These are phyloP conservation scores for Sussaba pulchella DNA, from an alignment of 2,888 invertebrate species.

Conservation along the genomic window DNA sequence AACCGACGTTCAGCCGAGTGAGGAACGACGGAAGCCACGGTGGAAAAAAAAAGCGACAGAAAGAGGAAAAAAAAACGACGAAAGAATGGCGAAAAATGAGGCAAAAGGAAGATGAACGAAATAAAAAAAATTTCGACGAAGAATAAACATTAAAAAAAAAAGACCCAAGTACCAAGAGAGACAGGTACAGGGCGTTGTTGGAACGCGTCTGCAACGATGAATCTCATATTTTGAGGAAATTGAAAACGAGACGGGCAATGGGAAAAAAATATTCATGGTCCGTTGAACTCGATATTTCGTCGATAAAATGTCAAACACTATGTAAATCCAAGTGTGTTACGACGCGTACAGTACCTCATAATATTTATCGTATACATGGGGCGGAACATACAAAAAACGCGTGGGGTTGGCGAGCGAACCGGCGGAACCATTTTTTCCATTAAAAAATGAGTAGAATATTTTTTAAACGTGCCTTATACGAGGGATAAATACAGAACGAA, in stretches of 20 bases:
- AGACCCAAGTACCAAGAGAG: conserved; percentile 31
- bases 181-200: background rate
- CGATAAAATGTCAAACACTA: background rate
- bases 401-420: too few relatives aligned
- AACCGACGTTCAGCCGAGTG: conserved; percentile 58
- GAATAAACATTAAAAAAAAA: conserved; percentile 11
- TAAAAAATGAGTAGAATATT: too few relatives aligned
- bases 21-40: conserved; percentile 64
- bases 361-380: too few relatives aligned
- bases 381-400: too few relatives aligned
- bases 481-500: too few relatives aligned
- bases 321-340: background rate
- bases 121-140: conserved; percentile 33
- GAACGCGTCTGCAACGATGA: conserved; percentile 1
- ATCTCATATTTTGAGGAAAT: conserved; percentile 39
- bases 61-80: conserved; percentile 28
- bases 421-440: too few relatives aligned
- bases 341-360: background rate
- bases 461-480: too few relatives aligned
- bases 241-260: conserved; percentile 16
- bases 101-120: conserved; percentile 27
- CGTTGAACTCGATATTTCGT: conserved; percentile 16
- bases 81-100: conserved; percentile 36
- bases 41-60: conserved; percentile 35
- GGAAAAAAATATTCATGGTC: conserved; percentile 8